Percentiles rank a stretch among this genome's conserved stretches.
Conservation (phyloP, 2,113 vertebrate species). For the Panthera tigris region DNA sequence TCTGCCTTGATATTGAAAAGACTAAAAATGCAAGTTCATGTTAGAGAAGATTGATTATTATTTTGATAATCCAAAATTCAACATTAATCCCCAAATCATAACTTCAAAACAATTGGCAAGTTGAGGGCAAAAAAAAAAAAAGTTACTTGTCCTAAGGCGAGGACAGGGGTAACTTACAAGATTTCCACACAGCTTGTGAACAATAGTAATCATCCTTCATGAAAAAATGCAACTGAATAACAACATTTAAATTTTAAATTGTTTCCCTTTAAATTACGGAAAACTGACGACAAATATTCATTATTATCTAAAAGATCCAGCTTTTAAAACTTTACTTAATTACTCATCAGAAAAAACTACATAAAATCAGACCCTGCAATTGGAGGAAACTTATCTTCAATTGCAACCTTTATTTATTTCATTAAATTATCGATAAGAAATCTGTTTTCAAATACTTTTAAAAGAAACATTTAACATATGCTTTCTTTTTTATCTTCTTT, state of each 20-base stretch:
- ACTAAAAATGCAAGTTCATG: background rate
- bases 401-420: background rate
- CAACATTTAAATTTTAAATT: background rate
- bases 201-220: background rate
- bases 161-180: background rate
- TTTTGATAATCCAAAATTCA: background rate
- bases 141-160: background rate
- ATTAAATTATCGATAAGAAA: constrained; percentile 30
- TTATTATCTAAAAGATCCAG: background rate
- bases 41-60: background rate
- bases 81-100: background rate
- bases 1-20: background rate
- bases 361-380: background rate
- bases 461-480: background rate
- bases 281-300: background rate
- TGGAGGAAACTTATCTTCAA: background rate
- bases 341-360: background rate
- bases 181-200: background rate
- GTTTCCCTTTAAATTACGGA: background rate
- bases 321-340: background rate
- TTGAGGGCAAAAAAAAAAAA: background rate
- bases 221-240: background rate
- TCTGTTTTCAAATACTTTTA: background rate
- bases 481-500: constrained; percentile 5
- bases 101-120: background rate